phyloP scores from a whole-genome alignment of 2,797 vertebrate species.

The Spheniscus humboldti region DNA sequence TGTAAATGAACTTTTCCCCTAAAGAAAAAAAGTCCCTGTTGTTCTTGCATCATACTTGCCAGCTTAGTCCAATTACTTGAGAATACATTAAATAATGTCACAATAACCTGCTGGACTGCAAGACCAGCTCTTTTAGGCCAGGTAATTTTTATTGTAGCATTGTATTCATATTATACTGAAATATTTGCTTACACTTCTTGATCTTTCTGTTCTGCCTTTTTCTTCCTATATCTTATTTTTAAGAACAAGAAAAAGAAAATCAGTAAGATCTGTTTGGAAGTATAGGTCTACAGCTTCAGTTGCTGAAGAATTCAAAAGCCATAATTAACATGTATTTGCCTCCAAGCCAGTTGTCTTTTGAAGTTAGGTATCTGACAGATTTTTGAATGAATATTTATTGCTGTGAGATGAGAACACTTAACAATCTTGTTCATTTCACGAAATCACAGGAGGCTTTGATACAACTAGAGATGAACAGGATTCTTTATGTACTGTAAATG shows the following conservation, averaged over 20 bases:
- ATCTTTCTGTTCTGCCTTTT: background rate
- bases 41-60: background rate
- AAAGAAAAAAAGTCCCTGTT: background rate
- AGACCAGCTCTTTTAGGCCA: background rate
- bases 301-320: background rate
- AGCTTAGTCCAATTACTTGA: background rate
- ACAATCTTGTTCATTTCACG: slow-evolving; percentile 14
- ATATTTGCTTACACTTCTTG: background rate
- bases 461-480: background rate
- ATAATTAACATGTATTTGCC: slow-evolving; percentile 6
- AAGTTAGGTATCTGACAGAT: background rate
- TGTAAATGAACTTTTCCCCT: background rate
- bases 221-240: background rate
- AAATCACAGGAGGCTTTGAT: slow-evolving; percentile 13
- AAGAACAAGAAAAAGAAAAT: background rate
- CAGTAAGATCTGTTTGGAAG: background rate
- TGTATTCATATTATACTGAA: background rate
- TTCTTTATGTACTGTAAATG: background rate
- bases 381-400: slow-evolving; percentile 42
- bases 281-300: background rate
- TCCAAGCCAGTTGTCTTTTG: slow-evolving; percentile 21
- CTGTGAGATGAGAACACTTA: slow-evolving; percentile 3
- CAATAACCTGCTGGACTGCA: background rate
- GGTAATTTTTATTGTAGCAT: background rate
- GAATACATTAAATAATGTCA: background rate